Evolutionary conservation across 2,113 vertebrate species (phyloP).

Genomic region (Cygnus buccinator): DNA sequence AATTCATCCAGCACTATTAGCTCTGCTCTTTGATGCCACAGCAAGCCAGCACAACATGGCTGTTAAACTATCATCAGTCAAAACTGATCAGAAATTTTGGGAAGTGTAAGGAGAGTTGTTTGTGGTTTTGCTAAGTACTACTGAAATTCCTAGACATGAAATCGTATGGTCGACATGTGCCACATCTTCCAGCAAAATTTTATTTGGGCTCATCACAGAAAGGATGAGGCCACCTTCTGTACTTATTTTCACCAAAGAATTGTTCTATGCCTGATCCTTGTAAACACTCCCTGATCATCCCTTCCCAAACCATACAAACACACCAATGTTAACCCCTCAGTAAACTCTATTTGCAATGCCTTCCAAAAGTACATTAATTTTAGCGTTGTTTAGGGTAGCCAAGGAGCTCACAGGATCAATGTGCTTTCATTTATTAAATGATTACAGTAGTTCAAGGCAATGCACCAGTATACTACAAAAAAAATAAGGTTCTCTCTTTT

Average conservation of each 20-base stretch:
- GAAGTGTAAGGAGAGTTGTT: not conserved
- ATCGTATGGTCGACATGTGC: not conserved
- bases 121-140: not conserved
- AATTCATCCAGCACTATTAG: conserved; percentile 10
- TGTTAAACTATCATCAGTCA: not conserved
- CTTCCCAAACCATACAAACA: not conserved
- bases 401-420: not conserved
- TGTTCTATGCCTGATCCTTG: accelerated
- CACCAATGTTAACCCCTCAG: not conserved
- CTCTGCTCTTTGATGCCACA: conserved; percentile 3
- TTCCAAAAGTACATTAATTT: accelerated
- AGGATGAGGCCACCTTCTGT: not conserved
- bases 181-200: not conserved
- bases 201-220: not conserved
- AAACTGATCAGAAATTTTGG: not conserved
- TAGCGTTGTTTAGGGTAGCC: not conserved
- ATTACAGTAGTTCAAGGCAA: not conserved
- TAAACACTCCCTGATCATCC: not conserved
- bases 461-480: not conserved
- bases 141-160: not conserved
- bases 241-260: not conserved
- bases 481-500: not conserved
- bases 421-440: not conserved
- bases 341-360: not conserved
- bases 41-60: not conserved